Evolutionary conservation across 2,797 vertebrate genomes (phyloP).

Genomic region (Anisognathus igniventris): DNA sequence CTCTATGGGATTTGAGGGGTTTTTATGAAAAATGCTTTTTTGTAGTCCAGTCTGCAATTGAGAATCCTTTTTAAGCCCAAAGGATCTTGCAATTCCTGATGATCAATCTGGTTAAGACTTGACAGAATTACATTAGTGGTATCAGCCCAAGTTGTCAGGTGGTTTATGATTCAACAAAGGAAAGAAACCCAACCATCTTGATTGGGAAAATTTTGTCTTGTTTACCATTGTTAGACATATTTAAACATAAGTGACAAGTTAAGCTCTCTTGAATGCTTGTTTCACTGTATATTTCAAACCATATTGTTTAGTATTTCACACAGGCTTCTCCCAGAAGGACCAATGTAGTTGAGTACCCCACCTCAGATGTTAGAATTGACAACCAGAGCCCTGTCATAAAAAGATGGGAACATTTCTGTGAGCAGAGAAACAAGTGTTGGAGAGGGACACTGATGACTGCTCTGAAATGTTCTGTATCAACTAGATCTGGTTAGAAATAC

Average conservation of each 20-base stretch:
- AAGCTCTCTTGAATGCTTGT: background rate
- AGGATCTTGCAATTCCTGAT: background rate
- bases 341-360: background rate
- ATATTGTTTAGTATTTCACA: background rate
- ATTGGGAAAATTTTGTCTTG: background rate
- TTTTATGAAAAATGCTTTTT: background rate
- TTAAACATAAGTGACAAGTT: background rate
- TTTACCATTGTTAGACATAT: background rate
- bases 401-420: background rate
- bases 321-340: background rate
- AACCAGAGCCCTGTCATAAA: background rate
- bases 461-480: background rate
- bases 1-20: background rate
- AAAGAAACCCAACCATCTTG: background rate
- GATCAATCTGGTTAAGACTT: background rate
- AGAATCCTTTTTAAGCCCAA: background rate
- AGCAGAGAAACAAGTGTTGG: background rate
- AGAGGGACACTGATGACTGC: fast-evolving
- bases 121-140: background rate
- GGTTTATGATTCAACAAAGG: background rate
- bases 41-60: background rate
- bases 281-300: background rate
- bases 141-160: background rate
- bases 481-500: background rate
- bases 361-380: background rate